Percentiles rank a stretch among this genome's conserved stretches.
Evolutionary conservation across 1,140 invertebrate genomes (phyloP).

Genomic region (Nylanderia fulva): DNA sequence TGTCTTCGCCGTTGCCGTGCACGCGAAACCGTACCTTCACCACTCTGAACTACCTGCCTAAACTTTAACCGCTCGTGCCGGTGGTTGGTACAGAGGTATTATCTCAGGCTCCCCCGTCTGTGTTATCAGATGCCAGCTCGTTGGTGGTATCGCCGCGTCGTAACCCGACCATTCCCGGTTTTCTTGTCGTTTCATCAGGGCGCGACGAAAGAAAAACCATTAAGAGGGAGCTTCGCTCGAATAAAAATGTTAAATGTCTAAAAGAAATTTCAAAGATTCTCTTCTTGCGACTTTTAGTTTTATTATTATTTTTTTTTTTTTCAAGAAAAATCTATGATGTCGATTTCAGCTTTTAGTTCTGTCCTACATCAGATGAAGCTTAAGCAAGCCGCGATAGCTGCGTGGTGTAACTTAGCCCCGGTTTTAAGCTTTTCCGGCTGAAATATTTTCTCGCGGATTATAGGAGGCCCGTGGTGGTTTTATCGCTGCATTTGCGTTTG

Average conservation of each 20-base stretch:
- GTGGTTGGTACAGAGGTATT: conserved; percentile 67
- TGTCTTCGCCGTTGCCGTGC: conserved; percentile 28
- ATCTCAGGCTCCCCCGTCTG: conserved; percentile 69
- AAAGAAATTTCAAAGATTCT: not conserved
- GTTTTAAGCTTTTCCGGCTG: conserved; percentile 29
- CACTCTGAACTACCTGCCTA: conserved; percentile 33
- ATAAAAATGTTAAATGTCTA: not conserved
- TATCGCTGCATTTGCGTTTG: conserved; percentile 43
- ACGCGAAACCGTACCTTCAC: conserved; percentile 46
- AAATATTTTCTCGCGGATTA: conserved; percentile 50
- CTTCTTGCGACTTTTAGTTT: not conserved
- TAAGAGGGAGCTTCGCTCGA: conserved; percentile 25
- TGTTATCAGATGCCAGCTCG: conserved; percentile 70
- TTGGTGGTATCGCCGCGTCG: conserved; percentile 23
- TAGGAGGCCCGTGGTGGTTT: conserved; percentile 19
- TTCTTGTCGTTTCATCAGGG: not conserved
- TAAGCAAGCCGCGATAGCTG: conserved; percentile 4
- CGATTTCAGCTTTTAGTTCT: conserved; percentile 22
- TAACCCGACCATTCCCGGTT: conserved; percentile 22
- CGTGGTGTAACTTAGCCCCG: conserved; percentile 4
- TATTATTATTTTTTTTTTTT: conserved; percentile 30
- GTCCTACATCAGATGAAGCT: not conserved
- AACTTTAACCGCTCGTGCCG: conserved; percentile 69
- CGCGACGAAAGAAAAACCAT: conserved; percentile 24
- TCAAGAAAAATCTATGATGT: conserved; percentile 5